Conservation (phyloP, 2,888 invertebrate genomes). For the Petrolisthes manimaculis region DNA sequence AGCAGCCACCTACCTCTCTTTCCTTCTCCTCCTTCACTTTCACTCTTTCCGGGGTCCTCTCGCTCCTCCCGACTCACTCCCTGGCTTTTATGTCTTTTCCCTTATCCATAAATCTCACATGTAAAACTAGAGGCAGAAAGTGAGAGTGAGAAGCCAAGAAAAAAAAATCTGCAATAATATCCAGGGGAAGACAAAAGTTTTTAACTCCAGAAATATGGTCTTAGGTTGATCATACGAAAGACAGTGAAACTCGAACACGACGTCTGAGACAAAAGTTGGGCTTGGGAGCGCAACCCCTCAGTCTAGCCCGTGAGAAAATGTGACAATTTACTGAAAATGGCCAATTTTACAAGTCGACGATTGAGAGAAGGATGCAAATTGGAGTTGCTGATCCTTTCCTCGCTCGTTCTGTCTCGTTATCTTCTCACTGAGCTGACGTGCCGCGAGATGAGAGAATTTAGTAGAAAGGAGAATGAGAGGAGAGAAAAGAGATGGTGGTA, state of each 20-base stretch:
- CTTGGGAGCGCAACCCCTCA: slow-evolving; percentile 33
- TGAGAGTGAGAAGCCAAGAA: not conserved
- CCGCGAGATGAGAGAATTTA: slow-evolving; percentile 48
- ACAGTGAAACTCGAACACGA: slow-evolving; percentile 29
- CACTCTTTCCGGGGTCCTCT: not conserved
- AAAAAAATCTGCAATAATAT: slow-evolving; percentile 3
- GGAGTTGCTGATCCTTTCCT: slow-evolving; percentile 54
- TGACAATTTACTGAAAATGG: slow-evolving; percentile 60
- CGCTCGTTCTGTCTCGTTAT: slow-evolving; percentile 56
- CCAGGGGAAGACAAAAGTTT: slow-evolving; percentile 10
- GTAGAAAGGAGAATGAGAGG: slow-evolving; percentile 25
- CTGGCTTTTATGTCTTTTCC: not conserved
- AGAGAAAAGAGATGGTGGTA: not conserved
- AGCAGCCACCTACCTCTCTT: slow-evolving; percentile 8
- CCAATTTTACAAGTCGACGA: slow-evolving; percentile 61
- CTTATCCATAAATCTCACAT: slow-evolving; percentile 17
- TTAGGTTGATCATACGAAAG: slow-evolving; percentile 27
- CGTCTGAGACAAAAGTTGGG: slow-evolving; percentile 30
- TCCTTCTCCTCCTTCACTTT: not conserved
- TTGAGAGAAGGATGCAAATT: slow-evolving; percentile 60
- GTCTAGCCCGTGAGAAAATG: slow-evolving; percentile 58
- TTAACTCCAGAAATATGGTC: slow-evolving; percentile 19
- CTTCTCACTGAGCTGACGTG: slow-evolving; percentile 47
- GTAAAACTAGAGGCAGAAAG: slow-evolving; percentile 13
- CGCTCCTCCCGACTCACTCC: not conserved